These are phyloP conservation scores for Alviniconcha strummeri DNA, from an alignment of 2,888 invertebrate genomes.

Conservation along the genomic window DNA sequence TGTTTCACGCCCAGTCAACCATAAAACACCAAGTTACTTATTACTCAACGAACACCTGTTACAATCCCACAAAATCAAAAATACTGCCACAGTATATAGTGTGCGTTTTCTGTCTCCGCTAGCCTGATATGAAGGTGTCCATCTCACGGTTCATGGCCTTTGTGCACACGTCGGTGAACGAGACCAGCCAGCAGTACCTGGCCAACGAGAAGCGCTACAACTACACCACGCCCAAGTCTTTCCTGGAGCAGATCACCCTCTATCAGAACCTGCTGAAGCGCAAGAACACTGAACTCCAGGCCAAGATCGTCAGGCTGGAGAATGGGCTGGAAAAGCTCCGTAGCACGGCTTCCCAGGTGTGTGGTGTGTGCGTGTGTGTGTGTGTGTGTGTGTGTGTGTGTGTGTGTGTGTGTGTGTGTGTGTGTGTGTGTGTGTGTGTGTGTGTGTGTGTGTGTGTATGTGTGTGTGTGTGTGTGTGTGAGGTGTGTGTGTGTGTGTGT, in stretches of 20 bases:
- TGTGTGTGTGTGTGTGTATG: not conserved
- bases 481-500: too few species aligned
- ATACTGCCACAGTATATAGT: too few species aligned
- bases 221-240: slow-evolving; percentile 98
- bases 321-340: slow-evolving; percentile 94
- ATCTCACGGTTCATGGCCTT: slow-evolving; percentile 95
- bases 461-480: too few species aligned
- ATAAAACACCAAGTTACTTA: too few species aligned
- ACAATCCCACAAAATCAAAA: too few species aligned
- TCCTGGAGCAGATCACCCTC: slow-evolving; percentile 94
- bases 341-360: slow-evolving; percentile 88
- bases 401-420: too few species aligned
- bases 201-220: slow-evolving; percentile 94
- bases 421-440: not conserved
- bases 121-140: slow-evolving; percentile 84
- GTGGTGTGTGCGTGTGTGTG: not conserved
- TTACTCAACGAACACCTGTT: too few species aligned
- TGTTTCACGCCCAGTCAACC: too few species aligned
- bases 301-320: slow-evolving; percentile 89
- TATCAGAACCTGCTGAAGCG: slow-evolving; percentile 89
- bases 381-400: not conserved
- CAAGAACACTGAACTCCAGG: slow-evolving; percentile 87
- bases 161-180: slow-evolving; percentile 94
- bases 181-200: slow-evolving; percentile 90
- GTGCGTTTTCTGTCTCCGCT: too few species aligned